Percentiles rank a stretch among this genome's conserved stretches.
phyloP scores from a whole-genome alignment of 92 coral and sea anemone species.

The Umimayanthus chanpuru region DNA sequence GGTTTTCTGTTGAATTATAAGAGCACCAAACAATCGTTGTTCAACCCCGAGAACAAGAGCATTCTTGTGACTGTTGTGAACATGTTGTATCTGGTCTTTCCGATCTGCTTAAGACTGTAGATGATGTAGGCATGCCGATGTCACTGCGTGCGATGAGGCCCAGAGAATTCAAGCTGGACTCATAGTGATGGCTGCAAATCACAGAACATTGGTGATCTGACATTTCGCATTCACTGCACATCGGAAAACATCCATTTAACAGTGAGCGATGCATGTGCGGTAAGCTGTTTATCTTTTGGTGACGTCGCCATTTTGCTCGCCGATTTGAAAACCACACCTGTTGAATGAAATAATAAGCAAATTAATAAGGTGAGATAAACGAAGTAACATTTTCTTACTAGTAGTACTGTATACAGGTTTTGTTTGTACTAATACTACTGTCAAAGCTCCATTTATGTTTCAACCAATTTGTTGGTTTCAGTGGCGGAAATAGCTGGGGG shows the following conservation, averaged over 20 bases:
- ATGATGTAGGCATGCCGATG: slow-evolving; percentile 32
- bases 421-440: not conserved
- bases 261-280: slow-evolving; percentile 92
- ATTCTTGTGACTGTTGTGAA: slow-evolving; percentile 78
- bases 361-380: not conserved
- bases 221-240: slow-evolving; percentile 96
- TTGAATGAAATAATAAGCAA: slow-evolving; percentile 22
- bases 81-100: slow-evolving; percentile 53
- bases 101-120: slow-evolving; percentile 26
- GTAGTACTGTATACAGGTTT: not conserved
- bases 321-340: slow-evolving; percentile 99
- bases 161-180: slow-evolving; percentile 69
- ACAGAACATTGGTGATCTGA: slow-evolving; percentile 86
- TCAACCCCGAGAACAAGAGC: slow-evolving; percentile 80
- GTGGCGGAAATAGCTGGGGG: no score
- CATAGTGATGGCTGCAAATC: slow-evolving; percentile 72
- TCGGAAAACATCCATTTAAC: slow-evolving; percentile 88
- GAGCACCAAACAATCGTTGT: not conserved
- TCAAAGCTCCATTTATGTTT: no score
- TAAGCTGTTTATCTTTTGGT: slow-evolving; percentile 91
- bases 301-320: slow-evolving; percentile 99
- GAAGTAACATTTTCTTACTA: not conserved
- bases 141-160: slow-evolving; percentile 59
- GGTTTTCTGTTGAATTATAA: not conserved
- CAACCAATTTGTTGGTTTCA: no score